phyloP scores from a whole-genome alignment of 2,888 invertebrate genomes.

The Leptarthrus brevirostris region DNA sequence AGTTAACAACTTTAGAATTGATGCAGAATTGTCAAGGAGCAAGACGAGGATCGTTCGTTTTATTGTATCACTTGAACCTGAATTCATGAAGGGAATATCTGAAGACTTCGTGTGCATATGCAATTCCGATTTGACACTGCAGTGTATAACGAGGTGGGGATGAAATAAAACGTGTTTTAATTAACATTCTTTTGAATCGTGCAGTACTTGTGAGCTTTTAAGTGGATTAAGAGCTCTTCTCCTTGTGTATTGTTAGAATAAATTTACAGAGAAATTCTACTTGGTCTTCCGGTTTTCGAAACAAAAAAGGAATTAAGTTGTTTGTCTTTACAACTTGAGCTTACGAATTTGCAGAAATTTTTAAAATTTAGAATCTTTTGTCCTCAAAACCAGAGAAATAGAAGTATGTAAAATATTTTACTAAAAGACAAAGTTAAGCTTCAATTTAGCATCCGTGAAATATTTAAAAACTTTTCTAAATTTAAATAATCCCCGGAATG shows the following conservation, averaged over 20 bases:
- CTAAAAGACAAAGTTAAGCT: too few species aligned
- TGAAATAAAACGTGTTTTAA: background rate
- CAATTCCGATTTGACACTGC: background rate
- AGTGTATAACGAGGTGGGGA: background rate
- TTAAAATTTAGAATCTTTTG: too few species aligned
- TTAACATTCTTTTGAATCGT: background rate
- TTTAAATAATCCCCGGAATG: too few species aligned
- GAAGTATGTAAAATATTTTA: too few species aligned
- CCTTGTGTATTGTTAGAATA: background rate
- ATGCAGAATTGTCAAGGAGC: background rate
- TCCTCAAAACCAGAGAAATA: too few species aligned
- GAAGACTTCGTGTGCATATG: background rate
- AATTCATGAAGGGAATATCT: background rate
- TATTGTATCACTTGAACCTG: too few species aligned
- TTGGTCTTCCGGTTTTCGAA: too few species aligned
- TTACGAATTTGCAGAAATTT: too few species aligned
- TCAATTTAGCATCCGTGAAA: too few species aligned
- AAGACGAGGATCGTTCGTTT: background rate
- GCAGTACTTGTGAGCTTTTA: background rate
- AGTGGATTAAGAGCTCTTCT: background rate
- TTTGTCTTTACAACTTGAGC: too few species aligned
- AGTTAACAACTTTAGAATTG: constrained; percentile 32
- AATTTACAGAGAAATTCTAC: background rate
- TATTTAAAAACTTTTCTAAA: too few species aligned
- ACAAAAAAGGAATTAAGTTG: too few species aligned